Evolutionary conservation across 2,797 vertebrate genomes (phyloP), one percentile per base, ranked within the genome.

Genomic region (Liparis tanakae): DNA sequence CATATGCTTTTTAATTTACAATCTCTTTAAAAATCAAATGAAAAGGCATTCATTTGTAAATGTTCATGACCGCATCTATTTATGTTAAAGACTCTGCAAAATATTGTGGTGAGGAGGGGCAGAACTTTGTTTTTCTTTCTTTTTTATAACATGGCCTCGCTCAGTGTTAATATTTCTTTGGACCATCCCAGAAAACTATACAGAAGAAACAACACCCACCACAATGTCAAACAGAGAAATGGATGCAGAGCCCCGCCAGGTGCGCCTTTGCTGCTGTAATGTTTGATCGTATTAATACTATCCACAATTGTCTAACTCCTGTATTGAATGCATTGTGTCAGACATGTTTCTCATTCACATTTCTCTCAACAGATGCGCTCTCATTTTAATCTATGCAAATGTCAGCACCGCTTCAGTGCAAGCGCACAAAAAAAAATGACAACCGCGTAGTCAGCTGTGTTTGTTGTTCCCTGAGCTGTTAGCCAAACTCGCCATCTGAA

Each of bases 81-180:
- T 22, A 53, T 53, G 12, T 62, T 33, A 17, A 10, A 5, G 4
- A 10, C 1, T 34, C 6, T 22, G 18, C 18, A n/a, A 57, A 37
- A 9, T 22, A 14, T 39, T 22, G 0, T 3, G 10, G 18, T 13
- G 0, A 18, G 12, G 33, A n/a, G 56, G 9, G 56, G 56, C 18
- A 37, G 0, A 58, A 39, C 56, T 18, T 12, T 10, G 10, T 50
- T 48, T 18, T 48, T n/a, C 1, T 20, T 5, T 50, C 9, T 44
- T 46, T 46, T 46, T 46, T 46, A 18, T 17, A 46, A 17, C 12
- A 46, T 46, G 17, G 44, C 14, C 44, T 46, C 44, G 7, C 7
- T 46, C 3, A 46, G 44, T 46, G 44, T 18, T 46, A 2, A 18
- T 46, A 46, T 46, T 46, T 46, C 7, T 46, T 18, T 46, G 44